These are phyloP conservation scores for Xiphorhynchus erythropygius DNA, from an alignment of 2,797 vertebrate genomes.

Conservation along the genomic window DNA sequence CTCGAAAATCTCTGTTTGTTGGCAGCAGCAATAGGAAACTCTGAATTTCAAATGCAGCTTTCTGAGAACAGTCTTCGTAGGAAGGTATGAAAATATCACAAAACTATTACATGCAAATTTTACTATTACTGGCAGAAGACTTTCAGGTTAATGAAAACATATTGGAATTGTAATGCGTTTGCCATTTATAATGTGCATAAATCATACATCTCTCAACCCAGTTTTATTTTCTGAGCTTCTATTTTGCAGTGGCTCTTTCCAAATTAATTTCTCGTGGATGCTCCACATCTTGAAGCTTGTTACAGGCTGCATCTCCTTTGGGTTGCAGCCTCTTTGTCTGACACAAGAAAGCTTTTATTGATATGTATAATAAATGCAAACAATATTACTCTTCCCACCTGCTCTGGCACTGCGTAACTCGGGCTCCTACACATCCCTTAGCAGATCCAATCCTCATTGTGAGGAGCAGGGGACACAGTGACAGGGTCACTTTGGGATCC, in stretches of 20 bases:
- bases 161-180: not conserved
- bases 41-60: not conserved
- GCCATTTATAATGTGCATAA: not conserved
- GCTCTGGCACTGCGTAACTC: not conserved
- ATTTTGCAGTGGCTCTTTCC: not conserved
- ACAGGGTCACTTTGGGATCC: not conserved
- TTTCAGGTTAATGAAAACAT: not conserved
- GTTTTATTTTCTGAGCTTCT: not conserved
- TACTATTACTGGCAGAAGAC: not conserved
- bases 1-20: not conserved
- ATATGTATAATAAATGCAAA: not conserved
- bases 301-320: not conserved
- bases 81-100: not conserved
- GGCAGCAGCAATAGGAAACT: not conserved
- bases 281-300: not conserved
- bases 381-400: not conserved
- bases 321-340: not conserved
- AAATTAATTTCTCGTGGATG: not conserved
- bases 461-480: not conserved
- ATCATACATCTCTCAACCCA: not conserved
- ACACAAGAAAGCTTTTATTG: not conserved
- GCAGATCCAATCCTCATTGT: not conserved
- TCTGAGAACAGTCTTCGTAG: not conserved
- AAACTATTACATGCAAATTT: not conserved
- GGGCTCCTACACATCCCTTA: not conserved